Percentiles rank a stretch among this genome's conserved stretches.
These are phyloP conservation scores for Hexactinellida sp. DNA, from an alignment of 37 sponge, comb jelly and placozoan species.

Conservation along the genomic window DNA sequence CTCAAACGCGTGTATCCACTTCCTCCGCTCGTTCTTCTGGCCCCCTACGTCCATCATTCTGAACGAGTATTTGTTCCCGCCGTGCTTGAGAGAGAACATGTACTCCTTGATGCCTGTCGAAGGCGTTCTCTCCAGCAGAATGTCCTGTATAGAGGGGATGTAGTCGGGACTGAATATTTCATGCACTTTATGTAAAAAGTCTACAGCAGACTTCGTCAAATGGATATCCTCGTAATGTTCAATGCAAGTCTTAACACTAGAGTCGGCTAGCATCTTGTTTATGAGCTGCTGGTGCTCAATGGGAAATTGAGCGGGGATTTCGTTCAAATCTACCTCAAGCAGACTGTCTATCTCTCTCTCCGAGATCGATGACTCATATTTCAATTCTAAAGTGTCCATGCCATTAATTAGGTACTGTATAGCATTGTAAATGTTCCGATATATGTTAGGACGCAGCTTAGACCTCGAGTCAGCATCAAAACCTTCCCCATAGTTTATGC, in stretches of 20 bases:
- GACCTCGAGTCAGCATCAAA: neutral
- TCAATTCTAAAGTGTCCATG: neutral
- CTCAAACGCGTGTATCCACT: conserved; percentile 4
- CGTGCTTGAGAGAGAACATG: neutral
- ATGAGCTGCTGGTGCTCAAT: neutral
- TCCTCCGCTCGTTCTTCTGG: neutral
- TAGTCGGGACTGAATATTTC: neutral
- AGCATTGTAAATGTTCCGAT: neutral
- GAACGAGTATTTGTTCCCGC: neutral
- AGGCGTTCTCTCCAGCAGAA: conserved; percentile 1
- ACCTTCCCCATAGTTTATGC: neutral
- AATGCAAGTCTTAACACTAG: neutral
- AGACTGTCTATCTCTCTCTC: neutral
- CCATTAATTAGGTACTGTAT: neutral
- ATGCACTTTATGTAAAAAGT: neutral
- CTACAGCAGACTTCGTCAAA: neutral
- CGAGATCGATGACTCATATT: neutral
- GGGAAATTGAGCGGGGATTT: neutral
- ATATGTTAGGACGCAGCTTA: conserved; percentile 2
- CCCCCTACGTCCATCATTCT: conserved; percentile 5
- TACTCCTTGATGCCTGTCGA: conserved; percentile 7
- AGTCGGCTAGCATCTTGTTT: neutral
- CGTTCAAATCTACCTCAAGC: neutral
- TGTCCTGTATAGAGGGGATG: neutral
- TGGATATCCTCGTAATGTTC: neutral